A percentile compares a stretch with the other conserved stretches of the same genome.
Conservation (phyloP, 2,113 vertebrate genomes). For the Xyliphius kryptos region DNA sequence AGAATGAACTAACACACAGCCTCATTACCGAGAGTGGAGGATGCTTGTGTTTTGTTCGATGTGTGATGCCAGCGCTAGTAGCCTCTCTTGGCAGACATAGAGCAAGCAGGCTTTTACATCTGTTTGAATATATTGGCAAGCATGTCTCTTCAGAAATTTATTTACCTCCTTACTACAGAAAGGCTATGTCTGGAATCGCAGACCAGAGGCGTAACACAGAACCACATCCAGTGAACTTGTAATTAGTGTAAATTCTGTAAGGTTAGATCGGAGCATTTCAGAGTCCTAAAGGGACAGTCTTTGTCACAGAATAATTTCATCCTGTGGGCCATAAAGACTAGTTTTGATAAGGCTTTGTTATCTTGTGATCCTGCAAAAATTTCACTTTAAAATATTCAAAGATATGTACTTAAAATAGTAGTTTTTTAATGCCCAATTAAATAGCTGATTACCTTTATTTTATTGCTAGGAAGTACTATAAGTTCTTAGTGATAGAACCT, state of each 20-base stretch:
- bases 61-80: slow-evolving; percentile 50
- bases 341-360: slow-evolving; percentile 50
- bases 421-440: no score
- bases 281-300: slow-evolving; percentile 51
- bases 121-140: slow-evolving; percentile 46
- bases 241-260: slow-evolving; percentile 53
- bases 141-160: slow-evolving; percentile 34
- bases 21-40: slow-evolving; percentile 46
- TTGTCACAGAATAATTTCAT: slow-evolving; percentile 52
- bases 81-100: slow-evolving; percentile 45
- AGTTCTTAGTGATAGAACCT: slow-evolving; percentile 6
- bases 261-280: slow-evolving; percentile 54
- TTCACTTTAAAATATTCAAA: slow-evolving; percentile 41
- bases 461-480: slow-evolving; percentile 34
- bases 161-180: slow-evolving; percentile 14
- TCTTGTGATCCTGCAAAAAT: slow-evolving; percentile 56
- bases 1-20: slow-evolving; percentile 25
- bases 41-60: slow-evolving; percentile 39
- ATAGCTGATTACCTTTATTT: no score
- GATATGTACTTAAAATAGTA: no score
- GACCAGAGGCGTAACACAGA: slow-evolving; percentile 21
- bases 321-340: slow-evolving; percentile 48
- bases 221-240: slow-evolving; percentile 39
- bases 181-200: slow-evolving; percentile 34
- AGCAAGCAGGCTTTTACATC: slow-evolving; percentile 35